Evolutionary conservation across 2,797 vertebrate species (phyloP), one percentile per base, ranked within the genome.

Genomic region (Helostoma temminkii): DNA sequence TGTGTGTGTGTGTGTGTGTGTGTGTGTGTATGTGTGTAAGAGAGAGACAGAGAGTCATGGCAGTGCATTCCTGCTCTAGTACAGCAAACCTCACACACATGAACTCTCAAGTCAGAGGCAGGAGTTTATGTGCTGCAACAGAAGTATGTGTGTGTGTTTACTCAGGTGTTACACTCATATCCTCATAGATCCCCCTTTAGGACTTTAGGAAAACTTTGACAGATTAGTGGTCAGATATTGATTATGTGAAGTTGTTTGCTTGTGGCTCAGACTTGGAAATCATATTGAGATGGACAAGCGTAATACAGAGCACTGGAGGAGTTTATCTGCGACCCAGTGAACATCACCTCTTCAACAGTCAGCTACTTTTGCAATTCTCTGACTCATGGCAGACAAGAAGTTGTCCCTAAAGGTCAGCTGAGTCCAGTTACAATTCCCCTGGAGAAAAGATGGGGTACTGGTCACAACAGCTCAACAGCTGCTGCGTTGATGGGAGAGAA

Each of bases 401-500:
- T 54, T 36, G 14, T n/a, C 25, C 36, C 11, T 56, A 39, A 69
- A 62, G 54, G 66, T 74, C 61, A 49, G 48, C 18, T 10, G 3
- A 49, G 32, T 86, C 71, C 34, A 37, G 22, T 86, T 87, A 65
- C 54, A 50, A 50, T 49, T 56, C 39, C 47, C 39, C 59, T 65
- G 80, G 54, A 47, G 39, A 50, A 49, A 73, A 71, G 45, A 70
- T 26, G 24, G 0, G 18, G 26, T 43, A 19, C 16, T 24, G 52
- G 45, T 75, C 30, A 36, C 24, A 22, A 25, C 0, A 26, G 11
- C 26, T 11, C 52, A 66, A 76, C 89, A 91, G 88, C 89, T 92
- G 92, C 52, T 11, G 71, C 36, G 81, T 34, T 87, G 82, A 90
- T 32, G 30, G 68, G 60, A 75, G 73, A 81, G 64, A 67, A 80